Base-by-base conservation (phyloP, 2,888 invertebrate genomes). In the Ptychoptera contaminata region DNA sequence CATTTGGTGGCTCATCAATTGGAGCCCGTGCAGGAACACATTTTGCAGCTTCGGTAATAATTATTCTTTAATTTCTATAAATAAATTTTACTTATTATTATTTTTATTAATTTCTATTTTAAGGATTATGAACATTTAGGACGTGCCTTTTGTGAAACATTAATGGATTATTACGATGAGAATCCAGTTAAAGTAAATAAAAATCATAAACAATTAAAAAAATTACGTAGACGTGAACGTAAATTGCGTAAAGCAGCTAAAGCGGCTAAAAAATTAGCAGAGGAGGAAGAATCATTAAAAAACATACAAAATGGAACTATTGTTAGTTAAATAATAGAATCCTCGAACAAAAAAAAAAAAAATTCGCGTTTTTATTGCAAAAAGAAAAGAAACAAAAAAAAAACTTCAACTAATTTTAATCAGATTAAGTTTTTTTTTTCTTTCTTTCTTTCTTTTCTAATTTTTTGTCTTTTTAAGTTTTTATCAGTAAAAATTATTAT, bases 121-220 rank as follows among this genome's bases (percentile, higher is more conserved):
- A 70, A 69, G 57, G 85, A 86, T 59, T 84, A 79, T 58, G 83
- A 85, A 60, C 75, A 81, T 53, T 77, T 92, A 63, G 93, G 92
- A 5, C 76, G 82, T 55, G 79, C 85, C 37, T 93, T 93, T 68
- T 92, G 93, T 67, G 90, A 92, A 68, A 92, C 93, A 0, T 68
- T 93, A 29, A 68, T 92, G 50, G 92, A 93, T 62, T 93, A 86
- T 66, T 90, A 84, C 58, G 91, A 88, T 59, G 81, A 84, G 52
- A 81, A 82, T 62, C 85, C 86, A 1, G 74, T 76, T 58, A 88
- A 88, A 73, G 80, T 79, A 70, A 57, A 56, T 49, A 59, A 58
- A 55, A 50, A 60, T 52, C 58, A 58, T 54, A 64, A 58, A 56
- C 59, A 59, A 56, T 56, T 66, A 51, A 66, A 63, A 59, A 62